A percentile compares a stretch with the other conserved stretches of the same genome.
phyloP scores from a whole-genome alignment of 2,113 vertebrate genomes.

The Triplophysa rosa region DNA sequence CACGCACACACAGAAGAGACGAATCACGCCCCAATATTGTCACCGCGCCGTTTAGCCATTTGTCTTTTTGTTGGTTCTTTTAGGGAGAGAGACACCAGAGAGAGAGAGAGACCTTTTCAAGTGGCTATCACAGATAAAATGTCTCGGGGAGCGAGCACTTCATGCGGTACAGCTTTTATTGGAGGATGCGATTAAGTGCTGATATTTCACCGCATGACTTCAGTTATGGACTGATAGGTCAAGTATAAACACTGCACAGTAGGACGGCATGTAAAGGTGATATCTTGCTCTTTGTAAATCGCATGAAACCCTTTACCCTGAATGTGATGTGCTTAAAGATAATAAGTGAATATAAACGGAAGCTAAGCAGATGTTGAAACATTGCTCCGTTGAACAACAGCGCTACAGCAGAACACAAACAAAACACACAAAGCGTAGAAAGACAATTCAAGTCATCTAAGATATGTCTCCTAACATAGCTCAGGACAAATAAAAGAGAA shows the following conservation, averaged over 20 bases:
- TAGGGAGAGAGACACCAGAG: background rate
- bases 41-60: conserved; percentile 55
- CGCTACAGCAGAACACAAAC: conserved; percentile 1
- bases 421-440: background rate
- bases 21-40: conserved; percentile 46
- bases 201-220: background rate
- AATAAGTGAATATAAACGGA: background rate
- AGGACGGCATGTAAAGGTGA: background rate
- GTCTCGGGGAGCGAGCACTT: conserved; percentile 40
- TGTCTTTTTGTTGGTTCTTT: conserved; percentile 44
- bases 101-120: conserved; percentile 6
- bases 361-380: conserved; percentile 31
- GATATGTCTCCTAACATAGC: too few relatives aligned
- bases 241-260: conserved; percentile 3
- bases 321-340: background rate
- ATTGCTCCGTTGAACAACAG: conserved; percentile 15
- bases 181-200: conserved; percentile 33
- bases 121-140: conserved; percentile 36
- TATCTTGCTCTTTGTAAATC: background rate
- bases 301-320: background rate
- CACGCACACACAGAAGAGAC: conserved; percentile 42
- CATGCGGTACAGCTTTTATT: conserved; percentile 43
- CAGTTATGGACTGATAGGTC: conserved; percentile 3
- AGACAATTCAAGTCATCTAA: background rate
- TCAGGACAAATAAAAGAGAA: too few relatives aligned